Conservation (phyloP, 1,140 invertebrate species). For the Littorina saxatilis region DNA sequence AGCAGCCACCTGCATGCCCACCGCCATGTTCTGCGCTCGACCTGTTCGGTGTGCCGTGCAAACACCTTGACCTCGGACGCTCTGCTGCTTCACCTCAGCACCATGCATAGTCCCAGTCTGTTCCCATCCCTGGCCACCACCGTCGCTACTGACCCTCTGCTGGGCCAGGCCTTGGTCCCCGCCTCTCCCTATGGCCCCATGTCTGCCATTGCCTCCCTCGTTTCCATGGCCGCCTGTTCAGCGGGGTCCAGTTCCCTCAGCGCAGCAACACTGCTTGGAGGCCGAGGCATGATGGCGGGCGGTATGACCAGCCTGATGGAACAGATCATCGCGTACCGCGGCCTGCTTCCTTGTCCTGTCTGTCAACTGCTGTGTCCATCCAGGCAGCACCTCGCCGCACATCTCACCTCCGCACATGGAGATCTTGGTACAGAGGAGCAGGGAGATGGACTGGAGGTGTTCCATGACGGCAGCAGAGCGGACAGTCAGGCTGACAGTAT, state of each 20-base stretch:
- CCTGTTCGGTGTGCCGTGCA: conserved; percentile 15
- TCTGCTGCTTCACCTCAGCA: conserved; percentile 29
- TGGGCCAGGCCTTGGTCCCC: conserved; percentile 26
- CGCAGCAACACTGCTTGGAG: not conserved
- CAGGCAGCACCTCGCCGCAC: conserved; percentile 10
- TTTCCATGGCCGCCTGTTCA: conserved; percentile 28
- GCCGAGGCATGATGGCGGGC: not conserved
- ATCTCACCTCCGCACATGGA: not conserved
- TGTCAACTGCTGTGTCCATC: conserved; percentile 20
- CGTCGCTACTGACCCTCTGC: not conserved
- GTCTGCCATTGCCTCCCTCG: conserved; percentile 30
- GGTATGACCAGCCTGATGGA: conserved; percentile 13
- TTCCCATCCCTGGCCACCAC: not conserved
- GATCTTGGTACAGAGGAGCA: not conserved
- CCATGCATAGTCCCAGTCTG: conserved; percentile 20
- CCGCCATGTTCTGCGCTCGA: not conserved
- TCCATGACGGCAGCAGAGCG: not conserved
- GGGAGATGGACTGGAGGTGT: not conserved
- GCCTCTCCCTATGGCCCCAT: conserved; percentile 6
- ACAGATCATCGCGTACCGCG: conserved; percentile 9
- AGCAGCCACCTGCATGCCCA: conserved; percentile 1
- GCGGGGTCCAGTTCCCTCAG: not conserved
- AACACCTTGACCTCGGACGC: conserved; percentile 26
- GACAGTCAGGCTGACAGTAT: not conserved
- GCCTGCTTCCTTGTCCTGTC: not conserved